phyloP scores from a whole-genome alignment of 2,113 vertebrate species.

The Sardina pilchardus region DNA sequence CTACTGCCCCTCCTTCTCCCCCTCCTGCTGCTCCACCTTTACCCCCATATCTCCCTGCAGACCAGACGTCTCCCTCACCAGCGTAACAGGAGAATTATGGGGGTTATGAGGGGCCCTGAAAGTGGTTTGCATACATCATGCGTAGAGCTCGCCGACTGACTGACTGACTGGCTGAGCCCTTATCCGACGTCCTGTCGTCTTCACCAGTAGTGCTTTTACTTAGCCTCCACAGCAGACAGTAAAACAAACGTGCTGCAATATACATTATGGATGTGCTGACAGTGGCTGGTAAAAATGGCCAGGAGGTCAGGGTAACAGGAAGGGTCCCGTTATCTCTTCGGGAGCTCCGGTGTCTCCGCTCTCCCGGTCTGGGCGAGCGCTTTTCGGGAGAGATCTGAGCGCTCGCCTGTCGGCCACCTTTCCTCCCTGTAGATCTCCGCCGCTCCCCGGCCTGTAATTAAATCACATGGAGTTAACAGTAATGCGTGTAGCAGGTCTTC shows the following conservation, averaged over 20 bases:
- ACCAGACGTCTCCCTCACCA: neutral
- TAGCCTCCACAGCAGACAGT: neutral
- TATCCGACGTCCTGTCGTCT: neutral
- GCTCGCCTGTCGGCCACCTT: neutral
- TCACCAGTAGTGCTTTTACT: neutral
- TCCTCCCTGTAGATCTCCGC: neutral
- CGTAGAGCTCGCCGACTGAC: neutral
- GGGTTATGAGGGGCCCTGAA: neutral
- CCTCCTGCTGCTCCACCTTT: neutral
- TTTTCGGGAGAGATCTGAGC: neutral
- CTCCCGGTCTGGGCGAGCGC: neutral
- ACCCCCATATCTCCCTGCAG: neutral
- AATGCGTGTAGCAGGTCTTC: slow-evolving; percentile 17
- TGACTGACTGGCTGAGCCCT: no score
- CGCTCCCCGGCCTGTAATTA: neutral
- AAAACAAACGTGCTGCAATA: neutral
- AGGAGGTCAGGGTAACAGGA: neutral
- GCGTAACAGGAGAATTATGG: neutral
- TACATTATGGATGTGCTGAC: slow-evolving; percentile 1
- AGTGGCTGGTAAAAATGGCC: neutral
- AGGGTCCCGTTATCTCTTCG: neutral
- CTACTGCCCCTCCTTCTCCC: neutral
- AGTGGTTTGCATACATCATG: neutral
- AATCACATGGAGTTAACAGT: neutral
- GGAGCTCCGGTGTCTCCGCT: neutral